phyloP scores from a whole-genome alignment of 1,140 invertebrate genomes.

The Drosophila chauvacae region DNA sequence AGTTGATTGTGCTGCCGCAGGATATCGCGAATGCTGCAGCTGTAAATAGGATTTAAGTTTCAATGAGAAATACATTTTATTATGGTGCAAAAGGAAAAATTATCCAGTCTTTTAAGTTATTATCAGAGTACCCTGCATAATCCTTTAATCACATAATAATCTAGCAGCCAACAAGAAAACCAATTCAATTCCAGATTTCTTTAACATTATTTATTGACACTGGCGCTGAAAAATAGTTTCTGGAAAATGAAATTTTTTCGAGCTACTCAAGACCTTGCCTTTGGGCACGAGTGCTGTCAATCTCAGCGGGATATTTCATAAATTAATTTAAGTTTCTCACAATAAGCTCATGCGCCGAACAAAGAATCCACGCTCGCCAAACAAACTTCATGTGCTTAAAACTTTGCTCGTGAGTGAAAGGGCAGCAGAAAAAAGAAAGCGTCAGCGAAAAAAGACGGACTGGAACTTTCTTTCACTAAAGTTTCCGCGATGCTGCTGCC shows the following conservation, averaged over 20 bases:
- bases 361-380: slow-evolving; percentile 30
- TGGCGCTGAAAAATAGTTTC: slow-evolving; percentile 1
- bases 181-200: not conserved
- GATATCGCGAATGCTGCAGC: slow-evolving; percentile 88
- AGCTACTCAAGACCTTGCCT: not conserved
- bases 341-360: slow-evolving; percentile 59
- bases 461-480: slow-evolving; percentile 66
- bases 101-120: not conserved
- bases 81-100: not conserved
- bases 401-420: slow-evolving; percentile 68
- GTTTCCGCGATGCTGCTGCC: slow-evolving; percentile 35
- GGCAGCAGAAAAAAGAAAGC: slow-evolving; percentile 22
- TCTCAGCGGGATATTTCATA: slow-evolving; percentile 65
- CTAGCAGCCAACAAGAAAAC: not conserved
- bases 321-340: slow-evolving; percentile 79
- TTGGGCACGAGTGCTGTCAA: slow-evolving; percentile 49
- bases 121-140: not conserved
- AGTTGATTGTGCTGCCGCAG: slow-evolving; percentile 89
- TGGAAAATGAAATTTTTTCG: not conserved
- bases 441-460: slow-evolving; percentile 31
- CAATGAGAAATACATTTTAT: not conserved
- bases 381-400: slow-evolving; percentile 77
- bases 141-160: not conserved
- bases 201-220: not conserved
- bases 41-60: slow-evolving; percentile 33